Conservation (phyloP, 2,888 invertebrate genomes). For the Andrena haemorrhoa region DNA sequence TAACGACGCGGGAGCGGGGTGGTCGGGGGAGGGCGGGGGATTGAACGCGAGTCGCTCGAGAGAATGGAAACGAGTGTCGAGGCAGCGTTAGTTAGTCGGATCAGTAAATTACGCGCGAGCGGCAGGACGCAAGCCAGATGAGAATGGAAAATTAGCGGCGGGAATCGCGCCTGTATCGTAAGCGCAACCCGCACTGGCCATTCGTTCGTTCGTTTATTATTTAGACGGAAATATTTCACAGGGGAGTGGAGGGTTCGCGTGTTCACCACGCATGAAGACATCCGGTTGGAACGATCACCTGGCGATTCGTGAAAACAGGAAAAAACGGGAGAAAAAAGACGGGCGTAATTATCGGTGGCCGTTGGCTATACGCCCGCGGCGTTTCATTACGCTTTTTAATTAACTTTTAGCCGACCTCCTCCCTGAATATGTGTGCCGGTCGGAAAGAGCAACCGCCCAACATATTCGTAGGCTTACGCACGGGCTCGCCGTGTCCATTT, state of each 20-base stretch:
- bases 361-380: slow-evolving; percentile 44
- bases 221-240: slow-evolving; percentile 34
- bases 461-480: slow-evolving; percentile 55
- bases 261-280: slow-evolving; percentile 38
- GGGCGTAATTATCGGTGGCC: slow-evolving; percentile 49
- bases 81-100: slow-evolving; percentile 54
- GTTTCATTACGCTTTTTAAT: slow-evolving; percentile 67
- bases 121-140: slow-evolving; percentile 29
- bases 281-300: slow-evolving; percentile 44
- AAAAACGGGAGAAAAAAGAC: slow-evolving; percentile 18
- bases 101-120: slow-evolving; percentile 55
- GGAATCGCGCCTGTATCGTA: slow-evolving; percentile 4
- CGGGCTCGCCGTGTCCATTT: slow-evolving; percentile 38
- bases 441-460: slow-evolving; percentile 38
- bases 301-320: slow-evolving; percentile 33
- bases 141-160: slow-evolving; percentile 59
- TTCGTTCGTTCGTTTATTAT: slow-evolving; percentile 50
- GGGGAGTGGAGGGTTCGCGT: background rate
- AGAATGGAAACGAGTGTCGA: slow-evolving; percentile 45
- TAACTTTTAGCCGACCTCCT: slow-evolving; percentile 51
- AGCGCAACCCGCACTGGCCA: background rate
- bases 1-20: slow-evolving; percentile 38
- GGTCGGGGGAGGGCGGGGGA: background rate
- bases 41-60: slow-evolving; percentile 7
- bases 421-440: slow-evolving; percentile 35